These are phyloP conservation scores for Ivindomyrus marchei DNA, from an alignment of 2,113 vertebrate genomes.

Conservation along the genomic window DNA sequence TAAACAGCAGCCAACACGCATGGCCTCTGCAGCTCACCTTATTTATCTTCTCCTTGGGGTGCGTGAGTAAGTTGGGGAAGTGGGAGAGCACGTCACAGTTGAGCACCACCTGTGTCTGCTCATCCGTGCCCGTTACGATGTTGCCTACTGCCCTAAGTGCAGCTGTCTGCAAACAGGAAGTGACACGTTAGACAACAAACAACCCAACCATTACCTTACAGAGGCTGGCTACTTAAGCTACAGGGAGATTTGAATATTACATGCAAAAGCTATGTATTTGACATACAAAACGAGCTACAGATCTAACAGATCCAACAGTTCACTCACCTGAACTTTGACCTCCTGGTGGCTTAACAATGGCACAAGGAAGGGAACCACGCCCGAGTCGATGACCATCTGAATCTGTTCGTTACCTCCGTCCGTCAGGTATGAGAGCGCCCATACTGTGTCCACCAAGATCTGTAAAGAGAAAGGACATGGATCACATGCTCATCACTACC, in stretches of 20 bases:
- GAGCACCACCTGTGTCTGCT: constrained; percentile 98
- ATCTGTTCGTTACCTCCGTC: constrained; percentile 93
- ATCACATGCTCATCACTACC: neutral
- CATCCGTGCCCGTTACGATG: constrained; percentile 96
- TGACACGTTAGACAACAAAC: neutral
- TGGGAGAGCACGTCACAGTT: constrained; percentile 96
- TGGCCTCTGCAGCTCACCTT: constrained; percentile 66
- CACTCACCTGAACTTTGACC: constrained; percentile 95
- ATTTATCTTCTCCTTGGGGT: constrained; percentile 99
- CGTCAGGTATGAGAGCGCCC: constrained; percentile 91
- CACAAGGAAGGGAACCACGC: constrained; percentile 78
- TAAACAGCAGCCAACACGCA: neutral
- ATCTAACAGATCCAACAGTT: neutral
- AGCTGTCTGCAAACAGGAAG: constrained; percentile 72
- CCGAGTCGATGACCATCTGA: constrained; percentile 81
- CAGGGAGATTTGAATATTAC: neutral
- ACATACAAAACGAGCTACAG: neutral
- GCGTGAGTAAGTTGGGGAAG: constrained; percentile 91
- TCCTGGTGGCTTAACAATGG: constrained; percentile 88
- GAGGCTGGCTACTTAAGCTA: neutral
- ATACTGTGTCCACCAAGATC: constrained; percentile 87
- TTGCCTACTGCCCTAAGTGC: constrained; percentile 96
- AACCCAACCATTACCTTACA: neutral
- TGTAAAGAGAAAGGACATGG: constrained; percentile 43
- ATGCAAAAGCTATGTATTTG: neutral